These are phyloP conservation scores for Caenorhabditis sinica DNA, from an alignment of 2,888 invertebrate genomes.

Conservation along the genomic window DNA sequence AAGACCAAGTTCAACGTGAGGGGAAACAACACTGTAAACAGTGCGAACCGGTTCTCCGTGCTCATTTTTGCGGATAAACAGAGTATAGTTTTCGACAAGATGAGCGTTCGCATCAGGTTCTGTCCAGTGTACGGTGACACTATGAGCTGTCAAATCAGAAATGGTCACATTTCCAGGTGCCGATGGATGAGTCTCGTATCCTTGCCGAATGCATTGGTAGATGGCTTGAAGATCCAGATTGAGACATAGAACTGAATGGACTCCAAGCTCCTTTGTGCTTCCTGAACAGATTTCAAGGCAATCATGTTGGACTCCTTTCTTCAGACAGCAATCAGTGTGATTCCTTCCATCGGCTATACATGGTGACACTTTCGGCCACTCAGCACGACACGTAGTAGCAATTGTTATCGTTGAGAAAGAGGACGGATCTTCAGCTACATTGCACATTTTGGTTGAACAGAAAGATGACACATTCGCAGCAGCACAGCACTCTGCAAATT, in stretches of 20 bases:
- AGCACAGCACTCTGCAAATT: constrained; percentile 73
- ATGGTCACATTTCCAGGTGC: constrained; percentile 76
- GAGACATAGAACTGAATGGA: constrained; percentile 81
- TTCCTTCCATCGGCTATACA: constrained; percentile 87
- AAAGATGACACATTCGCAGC: constrained; percentile 67
- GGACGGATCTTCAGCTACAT: constrained; percentile 66
- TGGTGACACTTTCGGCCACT: constrained; percentile 75
- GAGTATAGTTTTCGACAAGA: constrained; percentile 74
- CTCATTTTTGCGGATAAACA: constrained; percentile 73
- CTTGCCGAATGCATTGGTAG: constrained; percentile 77
- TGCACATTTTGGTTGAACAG: constrained; percentile 76
- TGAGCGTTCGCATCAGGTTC: constrained; percentile 72
- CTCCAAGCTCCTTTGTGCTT: constrained; percentile 87
- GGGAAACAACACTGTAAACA: constrained; percentile 68
- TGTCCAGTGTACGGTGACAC: constrained; percentile 71
- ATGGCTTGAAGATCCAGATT: constrained; percentile 77
- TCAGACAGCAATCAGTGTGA: constrained; percentile 91
- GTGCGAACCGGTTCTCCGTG: constrained; percentile 69
- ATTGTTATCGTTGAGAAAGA: constrained; percentile 74
- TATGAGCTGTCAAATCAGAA: constrained; percentile 58
- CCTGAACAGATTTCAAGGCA: constrained; percentile 90
- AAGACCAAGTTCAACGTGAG: constrained; percentile 70
- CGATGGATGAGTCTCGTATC: constrained; percentile 78
- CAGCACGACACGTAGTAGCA: constrained; percentile 75
- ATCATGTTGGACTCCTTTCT: constrained; percentile 89